These are phyloP conservation scores for Platalea minor DNA, from an alignment of 2,797 vertebrate genomes.

Conservation along the genomic window DNA sequence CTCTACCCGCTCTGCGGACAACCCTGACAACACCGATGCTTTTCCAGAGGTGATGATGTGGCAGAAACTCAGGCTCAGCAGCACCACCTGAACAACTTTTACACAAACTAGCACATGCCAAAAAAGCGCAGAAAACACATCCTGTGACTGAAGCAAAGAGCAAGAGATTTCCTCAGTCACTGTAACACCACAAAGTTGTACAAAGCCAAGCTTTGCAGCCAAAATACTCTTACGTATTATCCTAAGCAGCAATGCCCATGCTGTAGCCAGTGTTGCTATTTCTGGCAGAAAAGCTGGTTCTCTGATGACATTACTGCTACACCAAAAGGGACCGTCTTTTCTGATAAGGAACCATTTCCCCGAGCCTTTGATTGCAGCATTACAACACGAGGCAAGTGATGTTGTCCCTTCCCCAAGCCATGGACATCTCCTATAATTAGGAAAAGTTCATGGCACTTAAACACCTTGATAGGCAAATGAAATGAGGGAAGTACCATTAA, in stretches of 20 bases:
- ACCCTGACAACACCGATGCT: background rate
- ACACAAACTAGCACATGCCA: background rate
- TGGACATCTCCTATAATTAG: background rate
- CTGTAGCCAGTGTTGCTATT: background rate
- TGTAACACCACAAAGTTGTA: background rate
- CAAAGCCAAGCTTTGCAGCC: background rate
- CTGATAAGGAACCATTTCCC: background rate
- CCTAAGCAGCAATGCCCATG: background rate
- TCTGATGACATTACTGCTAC: background rate
- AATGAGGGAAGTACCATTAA: background rate
- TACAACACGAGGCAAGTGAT: background rate
- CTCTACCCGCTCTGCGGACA: rapidly evolving
- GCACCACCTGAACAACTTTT: background rate
- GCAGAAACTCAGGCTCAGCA: background rate
- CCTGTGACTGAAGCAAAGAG: background rate
- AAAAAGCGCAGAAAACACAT: background rate
- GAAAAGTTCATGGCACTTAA: background rate
- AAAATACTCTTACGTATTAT: background rate
- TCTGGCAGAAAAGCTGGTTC: background rate
- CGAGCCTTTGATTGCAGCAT: background rate
- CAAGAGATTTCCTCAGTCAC: background rate
- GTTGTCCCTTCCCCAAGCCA: background rate
- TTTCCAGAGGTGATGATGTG: background rate
- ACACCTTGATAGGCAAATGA: background rate
- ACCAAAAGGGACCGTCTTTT: background rate